These are phyloP conservation scores for Nothocercus nigrocapillus DNA, from an alignment of 2,113 vertebrate species.

Conservation along the genomic window DNA sequence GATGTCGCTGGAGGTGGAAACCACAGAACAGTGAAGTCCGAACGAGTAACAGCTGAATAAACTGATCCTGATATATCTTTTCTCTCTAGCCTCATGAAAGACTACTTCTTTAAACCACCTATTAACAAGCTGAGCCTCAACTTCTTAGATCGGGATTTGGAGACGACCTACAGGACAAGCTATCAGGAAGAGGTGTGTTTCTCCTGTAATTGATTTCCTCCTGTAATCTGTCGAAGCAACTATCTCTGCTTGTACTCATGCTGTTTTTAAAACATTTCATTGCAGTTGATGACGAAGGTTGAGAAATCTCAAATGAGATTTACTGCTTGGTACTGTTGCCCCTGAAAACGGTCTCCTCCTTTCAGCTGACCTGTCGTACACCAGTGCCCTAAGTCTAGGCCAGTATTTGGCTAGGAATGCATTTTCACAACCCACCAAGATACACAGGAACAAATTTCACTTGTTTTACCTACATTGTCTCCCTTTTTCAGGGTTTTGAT, in stretches of 20 bases:
- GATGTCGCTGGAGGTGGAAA: not conserved
- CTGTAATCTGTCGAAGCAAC: not conserved
- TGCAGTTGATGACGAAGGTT: not conserved
- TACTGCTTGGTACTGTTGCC: not conserved
- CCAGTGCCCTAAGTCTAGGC: not conserved
- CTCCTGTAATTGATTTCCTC: not conserved
- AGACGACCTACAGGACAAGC: conserved; percentile 89
- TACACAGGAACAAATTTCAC: not conserved
- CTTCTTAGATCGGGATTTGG: conserved; percentile 90
- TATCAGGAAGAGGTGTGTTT: conserved; percentile 91
- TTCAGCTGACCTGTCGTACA: not conserved
- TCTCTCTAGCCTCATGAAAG: conserved; percentile 92
- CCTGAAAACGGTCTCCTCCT: not conserved
- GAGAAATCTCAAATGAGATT: not conserved
- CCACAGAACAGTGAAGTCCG: not conserved
- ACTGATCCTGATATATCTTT: not conserved
- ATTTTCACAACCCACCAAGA: not conserved
- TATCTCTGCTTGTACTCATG: not conserved
- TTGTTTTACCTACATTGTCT: not conserved
- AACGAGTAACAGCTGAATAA: not conserved
- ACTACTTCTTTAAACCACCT: conserved; percentile 98
- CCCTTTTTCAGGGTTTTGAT: not conserved
- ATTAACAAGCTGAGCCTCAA: conserved; percentile 97
- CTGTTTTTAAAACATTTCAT: not conserved
- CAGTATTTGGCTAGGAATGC: not conserved